Percentiles rank a stretch among this genome's conserved stretches.
Evolutionary conservation across 2,113 vertebrate genomes (phyloP).

Genomic region (Urocolius indicus): DNA sequence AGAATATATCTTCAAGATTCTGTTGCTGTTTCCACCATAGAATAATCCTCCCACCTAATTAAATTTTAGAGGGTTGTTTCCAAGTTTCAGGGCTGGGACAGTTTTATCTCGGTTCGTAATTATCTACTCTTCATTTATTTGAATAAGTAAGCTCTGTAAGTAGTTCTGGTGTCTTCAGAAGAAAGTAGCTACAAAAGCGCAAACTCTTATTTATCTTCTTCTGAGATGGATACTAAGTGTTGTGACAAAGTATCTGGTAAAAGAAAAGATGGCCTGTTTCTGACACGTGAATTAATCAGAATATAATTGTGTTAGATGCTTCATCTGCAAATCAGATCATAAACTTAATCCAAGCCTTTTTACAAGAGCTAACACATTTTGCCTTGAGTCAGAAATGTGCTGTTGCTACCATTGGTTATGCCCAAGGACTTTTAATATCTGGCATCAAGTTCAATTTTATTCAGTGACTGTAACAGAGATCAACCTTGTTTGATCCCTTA

Average conservation of each 20-base stretch:
- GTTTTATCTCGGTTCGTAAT: not conserved
- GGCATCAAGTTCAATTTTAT: slow-evolving; percentile 40
- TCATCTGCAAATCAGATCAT: slow-evolving; percentile 2
- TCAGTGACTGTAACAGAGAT: slow-evolving; percentile 31
- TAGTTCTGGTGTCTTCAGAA: not conserved
- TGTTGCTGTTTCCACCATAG: not conserved
- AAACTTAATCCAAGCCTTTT: not conserved
- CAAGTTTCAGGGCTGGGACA: not conserved
- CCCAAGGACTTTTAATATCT: slow-evolving; percentile 56
- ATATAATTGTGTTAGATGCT: not conserved
- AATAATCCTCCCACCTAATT: not conserved
- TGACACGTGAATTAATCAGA: not conserved
- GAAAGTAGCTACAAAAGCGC: not conserved
- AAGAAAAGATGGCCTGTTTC: not conserved
- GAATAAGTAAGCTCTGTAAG: not conserved
- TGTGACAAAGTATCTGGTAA: not conserved
- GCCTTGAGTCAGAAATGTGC: slow-evolving; percentile 24
- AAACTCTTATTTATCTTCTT: not conserved
- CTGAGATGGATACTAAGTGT: not conserved
- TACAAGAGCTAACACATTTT: not conserved
- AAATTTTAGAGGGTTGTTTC: not conserved
- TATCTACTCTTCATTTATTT: not conserved
- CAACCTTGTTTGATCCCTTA: slow-evolving; percentile 43
- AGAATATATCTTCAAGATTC: not conserved
- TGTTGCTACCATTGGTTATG: slow-evolving; percentile 18